phyloP scores from a whole-genome alignment of 1,140 invertebrate species.

The Phymastichus coffea region DNA sequence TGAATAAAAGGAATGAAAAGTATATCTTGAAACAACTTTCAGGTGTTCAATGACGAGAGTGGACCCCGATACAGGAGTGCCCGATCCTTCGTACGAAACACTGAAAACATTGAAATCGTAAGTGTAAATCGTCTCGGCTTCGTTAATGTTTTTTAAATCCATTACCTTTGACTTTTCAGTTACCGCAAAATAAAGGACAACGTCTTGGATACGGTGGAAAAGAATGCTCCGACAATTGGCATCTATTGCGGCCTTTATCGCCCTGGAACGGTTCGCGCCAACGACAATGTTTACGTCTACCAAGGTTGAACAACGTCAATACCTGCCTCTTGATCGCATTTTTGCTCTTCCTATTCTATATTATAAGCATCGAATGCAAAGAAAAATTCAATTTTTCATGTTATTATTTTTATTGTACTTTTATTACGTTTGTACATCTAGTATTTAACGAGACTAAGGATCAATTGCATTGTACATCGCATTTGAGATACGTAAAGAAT shows the following conservation, averaged over 20 bases:
- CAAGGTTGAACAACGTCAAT: no score
- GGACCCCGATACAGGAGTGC: conserved; percentile 37
- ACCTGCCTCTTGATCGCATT: no score
- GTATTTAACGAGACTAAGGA: no score
- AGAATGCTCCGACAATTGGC: conserved; percentile 40
- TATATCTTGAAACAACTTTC: conserved; percentile 22
- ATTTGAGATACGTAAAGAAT: no score
- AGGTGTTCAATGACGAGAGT: conserved; percentile 42
- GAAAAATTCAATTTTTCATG: neutral
- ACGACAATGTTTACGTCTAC: conserved; percentile 44
- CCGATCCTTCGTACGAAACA: conserved; percentile 35
- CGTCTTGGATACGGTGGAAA: conserved; percentile 34
- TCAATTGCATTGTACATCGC: no score
- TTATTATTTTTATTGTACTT: neutral
- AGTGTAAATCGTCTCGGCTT: conserved; percentile 10
- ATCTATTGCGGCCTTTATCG: conserved; percentile 46
- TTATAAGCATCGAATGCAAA: no score
- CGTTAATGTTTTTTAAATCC: neutral
- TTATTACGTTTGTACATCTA: neutral
- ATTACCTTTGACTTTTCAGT: conserved; percentile 33
- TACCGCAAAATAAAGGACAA: conserved; percentile 37
- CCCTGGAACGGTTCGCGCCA: conserved; percentile 39
- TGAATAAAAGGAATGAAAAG: no score
- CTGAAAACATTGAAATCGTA: conserved; percentile 41
- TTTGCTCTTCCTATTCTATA: no score